These are phyloP conservation scores for Condylostylus longicornis DNA, from an alignment of 1,140 invertebrate species.

Conservation along the genomic window DNA sequence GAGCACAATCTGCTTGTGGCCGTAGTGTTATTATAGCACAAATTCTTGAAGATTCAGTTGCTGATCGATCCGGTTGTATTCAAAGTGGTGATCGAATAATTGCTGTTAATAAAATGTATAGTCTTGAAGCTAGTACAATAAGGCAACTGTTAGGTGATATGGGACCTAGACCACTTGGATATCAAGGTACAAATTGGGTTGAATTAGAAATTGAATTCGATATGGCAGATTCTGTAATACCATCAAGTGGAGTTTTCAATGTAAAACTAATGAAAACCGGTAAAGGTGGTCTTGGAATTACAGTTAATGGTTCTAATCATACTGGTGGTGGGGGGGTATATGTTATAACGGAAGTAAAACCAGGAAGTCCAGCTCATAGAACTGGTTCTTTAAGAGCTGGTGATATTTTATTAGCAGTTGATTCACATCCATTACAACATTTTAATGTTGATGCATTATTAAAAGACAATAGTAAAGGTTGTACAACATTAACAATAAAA, in stretches of 20 bases:
- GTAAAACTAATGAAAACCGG: slow-evolving; percentile 72
- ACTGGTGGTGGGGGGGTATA: slow-evolving; percentile 45
- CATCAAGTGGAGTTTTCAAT: slow-evolving; percentile 75
- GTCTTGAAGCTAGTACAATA: slow-evolving; percentile 34
- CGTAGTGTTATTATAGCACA: slow-evolving; percentile 22
- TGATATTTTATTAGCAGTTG: slow-evolving; percentile 75
- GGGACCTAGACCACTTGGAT: slow-evolving; percentile 4
- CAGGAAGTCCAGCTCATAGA: slow-evolving; percentile 79
- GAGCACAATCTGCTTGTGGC: slow-evolving; percentile 11
- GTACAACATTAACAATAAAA: slow-evolving; percentile 29
- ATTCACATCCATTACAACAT: slow-evolving; percentile 66
- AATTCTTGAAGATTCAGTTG: slow-evolving; percentile 27
- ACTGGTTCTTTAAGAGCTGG: slow-evolving; percentile 73
- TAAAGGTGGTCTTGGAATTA: slow-evolving; percentile 63
- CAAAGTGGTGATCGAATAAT: slow-evolving; percentile 72
- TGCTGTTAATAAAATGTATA: slow-evolving; percentile 59
- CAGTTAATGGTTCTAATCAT: slow-evolving; percentile 53
- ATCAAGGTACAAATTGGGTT: slow-evolving; percentile 33
- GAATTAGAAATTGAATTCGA: slow-evolving; percentile 72
- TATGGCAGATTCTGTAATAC: slow-evolving; percentile 82
- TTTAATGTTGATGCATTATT: slow-evolving; percentile 29
- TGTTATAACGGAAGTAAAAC: slow-evolving; percentile 69
- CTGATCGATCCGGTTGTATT: slow-evolving; percentile 50
- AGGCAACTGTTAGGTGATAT: slow-evolving; percentile 32
- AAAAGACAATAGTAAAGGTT: slow-evolving; percentile 22